Evolutionary conservation across 2,888 invertebrate species (phyloP).

Genomic region (Allophyes oxyacanthae): DNA sequence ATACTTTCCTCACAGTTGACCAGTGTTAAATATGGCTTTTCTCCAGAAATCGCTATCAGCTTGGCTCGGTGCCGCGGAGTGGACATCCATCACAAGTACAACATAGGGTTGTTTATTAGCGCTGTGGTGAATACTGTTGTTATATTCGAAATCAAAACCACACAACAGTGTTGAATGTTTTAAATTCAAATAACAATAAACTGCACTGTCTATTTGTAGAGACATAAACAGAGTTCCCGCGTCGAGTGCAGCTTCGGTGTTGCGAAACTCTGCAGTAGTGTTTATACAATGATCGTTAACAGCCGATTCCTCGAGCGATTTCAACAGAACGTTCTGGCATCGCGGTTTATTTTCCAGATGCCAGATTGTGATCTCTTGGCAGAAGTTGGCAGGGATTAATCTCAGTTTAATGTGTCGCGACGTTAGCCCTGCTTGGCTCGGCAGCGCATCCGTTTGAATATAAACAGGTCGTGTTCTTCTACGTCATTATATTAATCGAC

Average conservation of each 20-base stretch:
- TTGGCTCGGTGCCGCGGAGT: no score
- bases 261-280: background rate
- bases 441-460: background rate
- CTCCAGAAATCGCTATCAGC: no score
- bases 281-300: slow-evolving; percentile 1
- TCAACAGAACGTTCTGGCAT: slow-evolving; percentile 6
- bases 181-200: no score
- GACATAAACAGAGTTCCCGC: background rate
- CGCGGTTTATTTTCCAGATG: slow-evolving; percentile 10
- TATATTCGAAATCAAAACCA: no score
- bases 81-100: no score
- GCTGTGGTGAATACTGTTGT: no score
- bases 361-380: slow-evolving; percentile 47
- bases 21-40: no score
- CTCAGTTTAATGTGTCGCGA: slow-evolving; percentile 28
- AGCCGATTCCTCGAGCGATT: slow-evolving; percentile 1
- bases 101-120: no score
- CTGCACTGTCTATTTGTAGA: background rate
- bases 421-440: slow-evolving; percentile 10
- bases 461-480: slow-evolving; percentile 3
- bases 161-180: no score
- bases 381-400: slow-evolving; percentile 34
- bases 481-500: slow-evolving; percentile 22
- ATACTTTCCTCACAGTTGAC: no score
- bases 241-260: background rate